Evolutionary conservation across 2,797 vertebrate genomes (phyloP).

Genomic region (Anabacerthia variegaticeps): DNA sequence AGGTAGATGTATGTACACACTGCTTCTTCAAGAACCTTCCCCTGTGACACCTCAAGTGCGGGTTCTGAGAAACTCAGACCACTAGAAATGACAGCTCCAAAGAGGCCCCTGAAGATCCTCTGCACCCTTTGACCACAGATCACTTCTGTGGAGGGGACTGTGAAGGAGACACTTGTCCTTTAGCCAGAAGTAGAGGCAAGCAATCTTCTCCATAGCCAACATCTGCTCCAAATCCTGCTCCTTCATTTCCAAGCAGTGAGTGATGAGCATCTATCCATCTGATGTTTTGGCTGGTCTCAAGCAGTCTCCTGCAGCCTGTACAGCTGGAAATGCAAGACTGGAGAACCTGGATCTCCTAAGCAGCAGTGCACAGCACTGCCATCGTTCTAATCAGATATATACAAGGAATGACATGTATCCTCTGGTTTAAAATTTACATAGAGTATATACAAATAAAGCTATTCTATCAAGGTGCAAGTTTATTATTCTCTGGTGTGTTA

Average conservation of each 20-base stretch:
- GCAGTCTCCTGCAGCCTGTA: slow-evolving; percentile 13
- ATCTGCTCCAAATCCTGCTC: background rate
- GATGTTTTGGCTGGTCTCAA: slow-evolving; percentile 11
- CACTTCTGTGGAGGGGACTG: slow-evolving; percentile 27
- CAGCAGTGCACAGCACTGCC: slow-evolving; percentile 52
- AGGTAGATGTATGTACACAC: slow-evolving; percentile 50
- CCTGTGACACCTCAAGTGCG: background rate
- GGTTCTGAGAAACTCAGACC: background rate
- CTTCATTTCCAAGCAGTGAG: slow-evolving; percentile 25
- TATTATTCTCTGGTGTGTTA: slow-evolving; percentile 30
- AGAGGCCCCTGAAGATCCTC: slow-evolving; percentile 7
- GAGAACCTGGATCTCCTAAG: slow-evolving; percentile 28
- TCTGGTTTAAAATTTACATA: slow-evolving; percentile 48
- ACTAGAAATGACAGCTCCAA: background rate
- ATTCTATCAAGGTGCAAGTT: slow-evolving; percentile 64
- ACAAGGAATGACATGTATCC: slow-evolving; percentile 32
- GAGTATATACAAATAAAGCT: slow-evolving; percentile 67
- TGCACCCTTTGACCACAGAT: background rate
- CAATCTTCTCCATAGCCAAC: slow-evolving; percentile 28
- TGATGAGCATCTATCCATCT: slow-evolving; percentile 27
- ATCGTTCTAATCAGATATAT: slow-evolving; percentile 11
- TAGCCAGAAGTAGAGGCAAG: slow-evolving; percentile 23
- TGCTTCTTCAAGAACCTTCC: slow-evolving; percentile 33
- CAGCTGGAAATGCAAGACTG: slow-evolving; percentile 7
- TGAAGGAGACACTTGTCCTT: slow-evolving; percentile 56